phyloP scores from a whole-genome alignment of 1,140 invertebrate genomes.

The Tachypleus tridentatus region DNA sequence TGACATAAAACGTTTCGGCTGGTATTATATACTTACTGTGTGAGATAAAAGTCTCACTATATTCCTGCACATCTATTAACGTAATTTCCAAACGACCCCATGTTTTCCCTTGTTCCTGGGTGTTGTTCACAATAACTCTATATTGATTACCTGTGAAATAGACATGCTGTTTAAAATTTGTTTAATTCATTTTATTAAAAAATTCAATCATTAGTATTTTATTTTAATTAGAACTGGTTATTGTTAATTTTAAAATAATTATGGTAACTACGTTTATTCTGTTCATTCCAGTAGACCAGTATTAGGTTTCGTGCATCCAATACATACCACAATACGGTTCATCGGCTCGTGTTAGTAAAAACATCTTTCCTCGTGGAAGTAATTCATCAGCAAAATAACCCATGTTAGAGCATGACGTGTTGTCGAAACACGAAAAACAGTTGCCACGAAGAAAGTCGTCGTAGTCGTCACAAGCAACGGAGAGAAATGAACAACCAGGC shows the following conservation, averaged over 20 bases:
- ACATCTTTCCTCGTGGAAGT: slow-evolving; percentile 57
- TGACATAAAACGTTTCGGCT: no score
- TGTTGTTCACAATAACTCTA: slow-evolving; percentile 62
- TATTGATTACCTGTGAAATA: slow-evolving; percentile 61
- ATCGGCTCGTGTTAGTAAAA: slow-evolving; percentile 73
- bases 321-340: slow-evolving; percentile 75
- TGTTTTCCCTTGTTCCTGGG: slow-evolving; percentile 45
- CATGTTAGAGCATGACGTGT: slow-evolving; percentile 69
- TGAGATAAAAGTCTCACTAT: slow-evolving; percentile 84
- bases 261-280: no score
- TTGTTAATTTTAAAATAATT: not conserved
- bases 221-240: not conserved
- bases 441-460: slow-evolving; percentile 65
- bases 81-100: slow-evolving; percentile 73
- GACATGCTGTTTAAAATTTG: no score
- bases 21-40: slow-evolving; percentile 45
- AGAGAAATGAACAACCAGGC: slow-evolving; percentile 73
- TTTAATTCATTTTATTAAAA: no score
- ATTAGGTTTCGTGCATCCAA: no score
- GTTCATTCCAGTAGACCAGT: no score
- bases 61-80: slow-evolving; percentile 58
- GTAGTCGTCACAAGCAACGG: slow-evolving; percentile 72
- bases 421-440: slow-evolving; percentile 50
- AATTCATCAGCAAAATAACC: slow-evolving; percentile 77
- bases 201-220: not conserved